Percentiles rank a stretch among this genome's conserved stretches.
Conservation (phyloP, 1,140 invertebrate species). For the Halesus radiatus region DNA sequence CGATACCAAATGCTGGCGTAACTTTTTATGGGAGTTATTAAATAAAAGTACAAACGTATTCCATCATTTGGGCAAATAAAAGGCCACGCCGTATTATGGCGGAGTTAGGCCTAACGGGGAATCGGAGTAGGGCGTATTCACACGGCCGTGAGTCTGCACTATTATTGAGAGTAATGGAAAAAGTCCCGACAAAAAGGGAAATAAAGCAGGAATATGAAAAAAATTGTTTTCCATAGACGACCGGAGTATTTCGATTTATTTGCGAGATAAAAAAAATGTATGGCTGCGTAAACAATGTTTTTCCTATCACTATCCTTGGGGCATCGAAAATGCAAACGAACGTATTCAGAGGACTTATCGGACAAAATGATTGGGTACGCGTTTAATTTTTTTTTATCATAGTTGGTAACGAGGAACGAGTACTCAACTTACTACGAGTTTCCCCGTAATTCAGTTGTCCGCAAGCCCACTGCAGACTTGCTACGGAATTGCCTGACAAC, state of each 20-base stretch:
- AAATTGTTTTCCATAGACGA: neutral
- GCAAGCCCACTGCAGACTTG: no score
- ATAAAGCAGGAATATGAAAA: conserved; percentile 15
- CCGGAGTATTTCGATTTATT: conserved; percentile 21
- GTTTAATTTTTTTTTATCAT: no score
- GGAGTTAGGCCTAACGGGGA: no score
- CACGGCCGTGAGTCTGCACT: conserved; percentile 17
- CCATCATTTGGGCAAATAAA: conserved; percentile 29
- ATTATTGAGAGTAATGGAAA: conserved; percentile 30
- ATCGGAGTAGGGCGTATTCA: neutral
- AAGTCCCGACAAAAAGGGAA: conserved; percentile 4
- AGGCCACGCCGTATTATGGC: neutral
- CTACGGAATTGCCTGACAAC: no score
- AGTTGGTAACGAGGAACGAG: no score
- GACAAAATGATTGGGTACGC: no score
- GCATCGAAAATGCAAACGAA: neutral
- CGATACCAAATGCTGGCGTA: no score
- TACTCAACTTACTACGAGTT: no score
- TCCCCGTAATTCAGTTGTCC: no score
- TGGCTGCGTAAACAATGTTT: neutral
- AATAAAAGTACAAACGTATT: conserved; percentile 20
- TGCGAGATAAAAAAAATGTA: conserved; percentile 7
- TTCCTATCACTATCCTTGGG: neutral
- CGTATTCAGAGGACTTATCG: no score
- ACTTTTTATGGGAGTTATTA: conserved; percentile 22